A percentile compares a stretch with the other conserved stretches of the same genome.
Conservation (phyloP, 2,797 vertebrate genomes). For the Gephyroberyx darwinii region DNA sequence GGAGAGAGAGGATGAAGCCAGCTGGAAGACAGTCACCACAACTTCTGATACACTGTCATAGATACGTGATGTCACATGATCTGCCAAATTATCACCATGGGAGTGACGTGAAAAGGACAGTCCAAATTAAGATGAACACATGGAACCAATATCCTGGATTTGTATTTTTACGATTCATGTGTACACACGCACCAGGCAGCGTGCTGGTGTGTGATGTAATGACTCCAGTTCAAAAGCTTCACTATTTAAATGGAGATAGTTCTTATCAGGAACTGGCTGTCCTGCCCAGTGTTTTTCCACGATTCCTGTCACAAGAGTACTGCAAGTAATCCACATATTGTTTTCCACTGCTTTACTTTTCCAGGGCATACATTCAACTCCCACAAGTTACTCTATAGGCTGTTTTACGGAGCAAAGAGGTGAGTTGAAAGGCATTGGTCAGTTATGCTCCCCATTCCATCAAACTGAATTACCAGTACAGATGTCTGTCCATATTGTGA, state of each 20-base stretch:
- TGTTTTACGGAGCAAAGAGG: neutral
- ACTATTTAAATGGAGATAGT: neutral
- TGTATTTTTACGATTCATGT: neutral
- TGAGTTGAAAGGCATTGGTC: too few relatives aligned
- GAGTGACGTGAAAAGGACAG: neutral
- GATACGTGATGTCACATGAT: neutral
- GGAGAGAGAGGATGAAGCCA: neutral
- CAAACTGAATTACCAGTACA: neutral
- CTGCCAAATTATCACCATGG: neutral
- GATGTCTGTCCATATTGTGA: constrained; percentile 27
- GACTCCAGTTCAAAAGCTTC: neutral
- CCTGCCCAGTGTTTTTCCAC: neutral
- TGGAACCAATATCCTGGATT: neutral
- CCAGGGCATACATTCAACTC: neutral
- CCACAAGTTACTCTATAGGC: neutral
- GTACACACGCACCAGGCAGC: neutral
- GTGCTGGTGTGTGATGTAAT: neutral
- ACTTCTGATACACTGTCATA: neutral
- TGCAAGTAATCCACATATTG: constrained; percentile 5
- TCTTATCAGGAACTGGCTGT: neutral
- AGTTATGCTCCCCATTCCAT: too few relatives aligned
- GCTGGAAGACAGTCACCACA: neutral
- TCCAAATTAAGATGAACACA: neutral
- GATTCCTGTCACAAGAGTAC: neutral
- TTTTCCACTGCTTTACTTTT: constrained; percentile 12